Conservation (phyloP, 2,888 invertebrate genomes). For the Ecliptopera silaceata region DNA sequence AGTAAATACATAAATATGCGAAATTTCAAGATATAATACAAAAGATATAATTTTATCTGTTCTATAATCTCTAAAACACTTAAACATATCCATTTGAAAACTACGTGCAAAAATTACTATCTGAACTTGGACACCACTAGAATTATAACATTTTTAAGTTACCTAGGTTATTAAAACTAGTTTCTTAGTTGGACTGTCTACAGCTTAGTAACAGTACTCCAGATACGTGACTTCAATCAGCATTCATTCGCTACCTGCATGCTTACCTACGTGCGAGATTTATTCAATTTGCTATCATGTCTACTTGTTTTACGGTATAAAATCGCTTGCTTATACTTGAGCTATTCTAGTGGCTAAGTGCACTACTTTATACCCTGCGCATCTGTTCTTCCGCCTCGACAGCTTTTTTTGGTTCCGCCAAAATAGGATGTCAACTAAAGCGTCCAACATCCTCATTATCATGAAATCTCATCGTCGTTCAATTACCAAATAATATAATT, state of each 20-base stretch:
- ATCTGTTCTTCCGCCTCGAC: conserved; percentile 60
- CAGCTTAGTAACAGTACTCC: conserved; percentile 55
- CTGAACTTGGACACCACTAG: conserved; percentile 8
- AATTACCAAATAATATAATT: too few relatives aligned
- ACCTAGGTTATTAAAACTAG: conserved; percentile 22
- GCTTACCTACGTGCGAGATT: conserved; percentile 28
- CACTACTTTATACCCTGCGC: conserved; percentile 11
- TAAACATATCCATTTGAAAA: conserved; percentile 8
- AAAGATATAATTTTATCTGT: too few relatives aligned
- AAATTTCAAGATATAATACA: too few relatives aligned
- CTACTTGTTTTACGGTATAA: conserved; percentile 4
- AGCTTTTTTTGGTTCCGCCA: conserved; percentile 32
- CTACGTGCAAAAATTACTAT: conserved; percentile 14
- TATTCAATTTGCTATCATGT: conserved; percentile 26
- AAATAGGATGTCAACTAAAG: conserved; percentile 32
- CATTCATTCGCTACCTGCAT: conserved; percentile 48
- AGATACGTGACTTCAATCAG: conserved; percentile 66
- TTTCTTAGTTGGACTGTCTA: conserved; percentile 39
- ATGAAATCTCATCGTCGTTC: conserved; percentile 10
- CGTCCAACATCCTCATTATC: conserved; percentile 32
- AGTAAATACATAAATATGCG: too few relatives aligned
- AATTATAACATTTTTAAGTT: conserved; percentile 21
- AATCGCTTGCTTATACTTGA: conserved; percentile 5
- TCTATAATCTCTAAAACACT: too few relatives aligned
- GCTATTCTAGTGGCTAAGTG: conserved; percentile 26